Percentiles rank a stretch among this genome's conserved stretches.
phyloP scores from a whole-genome alignment of 2,797 vertebrate genomes.

The Sebastes hubbsi region DNA sequence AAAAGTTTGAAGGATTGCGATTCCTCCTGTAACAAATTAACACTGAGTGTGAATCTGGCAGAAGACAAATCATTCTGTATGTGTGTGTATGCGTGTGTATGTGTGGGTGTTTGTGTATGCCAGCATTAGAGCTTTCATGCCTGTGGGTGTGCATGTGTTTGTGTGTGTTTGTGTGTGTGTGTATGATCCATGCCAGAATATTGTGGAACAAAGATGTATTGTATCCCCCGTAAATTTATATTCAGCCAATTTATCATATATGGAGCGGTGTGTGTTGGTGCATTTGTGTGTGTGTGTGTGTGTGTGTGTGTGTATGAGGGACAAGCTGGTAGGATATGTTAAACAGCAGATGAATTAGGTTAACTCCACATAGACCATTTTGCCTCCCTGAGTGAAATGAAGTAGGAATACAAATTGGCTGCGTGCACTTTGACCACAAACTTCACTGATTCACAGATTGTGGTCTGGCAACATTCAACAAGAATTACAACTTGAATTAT shows the following conservation, averaged over 20 bases:
- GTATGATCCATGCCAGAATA: conserved; percentile 40
- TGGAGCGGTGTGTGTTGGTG: background rate
- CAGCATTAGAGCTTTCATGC: conserved; percentile 5
- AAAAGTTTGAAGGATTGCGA: conserved; percentile 79
- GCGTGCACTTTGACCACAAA: conserved; percentile 24
- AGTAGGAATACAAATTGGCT: conserved; percentile 27
- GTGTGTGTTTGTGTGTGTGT: conserved; percentile 2
- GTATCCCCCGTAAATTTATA: conserved; percentile 60
- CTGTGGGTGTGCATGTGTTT: background rate
- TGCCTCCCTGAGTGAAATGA: conserved; percentile 51
- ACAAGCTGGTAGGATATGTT: conserved; percentile 18
- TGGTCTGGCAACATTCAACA: background rate
- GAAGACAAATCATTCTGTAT: conserved; percentile 82
- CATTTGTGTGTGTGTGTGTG: background rate
- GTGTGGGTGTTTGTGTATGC: background rate
- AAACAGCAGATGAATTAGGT: conserved; percentile 46
- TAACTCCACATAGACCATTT: conserved; percentile 10
- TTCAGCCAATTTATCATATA: conserved; percentile 75
- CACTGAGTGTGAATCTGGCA: conserved; percentile 78
- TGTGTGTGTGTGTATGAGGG: background rate
- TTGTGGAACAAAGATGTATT: conserved; percentile 75
- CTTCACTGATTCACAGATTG: background rate
- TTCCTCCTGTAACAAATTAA: conserved; percentile 83
- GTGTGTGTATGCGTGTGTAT: background rate
- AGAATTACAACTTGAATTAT: background rate